A percentile compares a stretch with the other conserved stretches of the same genome.
These are phyloP conservation scores for Drosophila parabipectinata DNA, from an alignment of 1,140 invertebrate genomes.

Conservation along the genomic window DNA sequence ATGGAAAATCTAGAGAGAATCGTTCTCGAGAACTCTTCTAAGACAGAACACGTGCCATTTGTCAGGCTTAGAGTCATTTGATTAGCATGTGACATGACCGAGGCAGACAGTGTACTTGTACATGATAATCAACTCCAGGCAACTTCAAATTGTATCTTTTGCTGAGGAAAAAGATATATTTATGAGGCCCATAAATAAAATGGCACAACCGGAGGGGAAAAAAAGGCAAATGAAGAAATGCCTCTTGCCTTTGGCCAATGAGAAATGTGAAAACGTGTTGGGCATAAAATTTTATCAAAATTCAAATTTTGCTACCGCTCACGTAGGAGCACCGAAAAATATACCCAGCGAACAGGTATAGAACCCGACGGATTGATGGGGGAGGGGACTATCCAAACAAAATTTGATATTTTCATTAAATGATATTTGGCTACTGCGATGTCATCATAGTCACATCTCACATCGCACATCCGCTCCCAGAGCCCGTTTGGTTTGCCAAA, in stretches of 20 bases:
- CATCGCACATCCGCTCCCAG: constrained; percentile 40
- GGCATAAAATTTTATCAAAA: constrained; percentile 62
- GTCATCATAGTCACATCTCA: constrained; percentile 27
- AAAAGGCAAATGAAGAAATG: constrained; percentile 25
- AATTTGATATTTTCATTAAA: constrained; percentile 54
- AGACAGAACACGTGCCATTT: constrained; percentile 63
- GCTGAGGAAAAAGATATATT: constrained; percentile 59
- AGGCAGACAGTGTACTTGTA: constrained; percentile 25
- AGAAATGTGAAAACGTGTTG: constrained; percentile 62
- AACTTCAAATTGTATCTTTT: constrained; percentile 43
- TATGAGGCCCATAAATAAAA: constrained; percentile 75
- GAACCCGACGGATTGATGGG: background rate
- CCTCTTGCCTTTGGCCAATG: constrained; percentile 29
- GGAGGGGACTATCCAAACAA: constrained; percentile 30
- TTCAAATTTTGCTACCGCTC: constrained; percentile 28
- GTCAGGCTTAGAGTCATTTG: constrained; percentile 48
- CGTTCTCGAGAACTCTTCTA: constrained; percentile 23
- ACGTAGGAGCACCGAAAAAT: constrained; percentile 32
- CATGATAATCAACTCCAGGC: constrained; percentile 59
- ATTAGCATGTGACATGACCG: constrained; percentile 46
- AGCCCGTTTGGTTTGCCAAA: constrained; percentile 11
- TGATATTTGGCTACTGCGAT: constrained; percentile 44
- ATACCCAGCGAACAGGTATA: constrained; percentile 30
- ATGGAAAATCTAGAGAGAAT: background rate
- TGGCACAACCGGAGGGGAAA: constrained; percentile 33